phyloP scores from a whole-genome alignment of 1,140 invertebrate species.

The Andrena cerasifolii region DNA sequence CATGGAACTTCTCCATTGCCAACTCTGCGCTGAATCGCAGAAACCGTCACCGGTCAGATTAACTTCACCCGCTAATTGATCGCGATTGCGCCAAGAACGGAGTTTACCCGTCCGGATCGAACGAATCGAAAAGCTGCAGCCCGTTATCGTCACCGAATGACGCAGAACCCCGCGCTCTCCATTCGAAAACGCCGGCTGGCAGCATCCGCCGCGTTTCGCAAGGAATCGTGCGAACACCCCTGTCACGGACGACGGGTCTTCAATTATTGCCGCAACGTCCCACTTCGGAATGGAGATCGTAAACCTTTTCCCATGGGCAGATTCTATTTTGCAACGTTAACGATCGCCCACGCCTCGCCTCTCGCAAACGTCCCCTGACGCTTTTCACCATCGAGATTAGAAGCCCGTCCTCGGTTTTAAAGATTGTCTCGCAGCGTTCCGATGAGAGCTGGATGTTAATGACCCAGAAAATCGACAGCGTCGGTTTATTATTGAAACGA shows the following conservation, averaged over 20 bases:
- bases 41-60: no score
- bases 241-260: background rate
- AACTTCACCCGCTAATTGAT: background rate
- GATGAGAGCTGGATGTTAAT: no score
- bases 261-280: background rate
- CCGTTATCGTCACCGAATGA: background rate
- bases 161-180: background rate
- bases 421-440: no score
- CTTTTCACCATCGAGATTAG: no score
- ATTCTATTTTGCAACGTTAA: background rate
- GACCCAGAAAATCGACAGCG: no score
- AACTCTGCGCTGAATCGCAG: background rate
- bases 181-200: background rate
- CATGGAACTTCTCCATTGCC: no score
- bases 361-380: no score
- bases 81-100: no score
- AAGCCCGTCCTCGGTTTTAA: no score
- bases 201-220: constrained; percentile 11
- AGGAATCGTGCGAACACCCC: background rate
- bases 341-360: background rate
- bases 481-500: no score
- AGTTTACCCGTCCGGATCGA: no score
- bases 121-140: background rate
- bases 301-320: background rate
- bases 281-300: background rate